Evolutionary conservation across 92 coral and sea anemone species (phyloP).

Genomic region (Epizoanthus stellaris): DNA sequence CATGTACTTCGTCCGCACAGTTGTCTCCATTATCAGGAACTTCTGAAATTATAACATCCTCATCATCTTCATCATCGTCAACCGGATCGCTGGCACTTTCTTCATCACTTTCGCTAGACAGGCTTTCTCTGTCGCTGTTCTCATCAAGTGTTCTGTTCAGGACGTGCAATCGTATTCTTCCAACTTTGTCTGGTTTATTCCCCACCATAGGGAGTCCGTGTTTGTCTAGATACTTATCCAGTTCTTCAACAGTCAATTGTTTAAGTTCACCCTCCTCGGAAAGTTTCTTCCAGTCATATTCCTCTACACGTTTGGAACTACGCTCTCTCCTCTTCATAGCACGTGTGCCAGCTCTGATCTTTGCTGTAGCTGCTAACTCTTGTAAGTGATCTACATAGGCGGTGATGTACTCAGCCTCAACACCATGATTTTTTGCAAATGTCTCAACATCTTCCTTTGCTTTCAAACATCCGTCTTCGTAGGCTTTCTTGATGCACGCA

Average conservation of each 20-base stretch:
- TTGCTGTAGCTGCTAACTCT: not conserved
- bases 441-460: conserved; percentile 27
- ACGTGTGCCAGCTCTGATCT: not conserved
- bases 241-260: conserved; percentile 18
- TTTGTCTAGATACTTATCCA: conserved; percentile 26
- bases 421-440: conserved; percentile 31
- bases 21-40: conserved; percentile 1
- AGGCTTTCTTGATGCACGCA: conserved; percentile 46
- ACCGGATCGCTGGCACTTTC: not conserved
- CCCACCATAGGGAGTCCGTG: conserved; percentile 3
- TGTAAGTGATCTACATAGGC: not conserved
- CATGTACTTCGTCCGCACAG: not conserved
- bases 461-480: conserved; percentile 38
- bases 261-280: not conserved
- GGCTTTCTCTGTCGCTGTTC: not conserved
- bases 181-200: conserved; percentile 30
- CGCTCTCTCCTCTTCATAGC: conserved; percentile 26
- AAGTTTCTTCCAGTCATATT: conserved; percentile 25
- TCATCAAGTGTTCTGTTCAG: conserved; percentile 2
- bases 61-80: not conserved
- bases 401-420: not conserved
- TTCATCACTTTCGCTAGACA: not conserved
- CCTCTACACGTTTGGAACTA: not conserved
- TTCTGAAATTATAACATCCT: not conserved
- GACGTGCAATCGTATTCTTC: conserved; percentile 12